Base-by-base conservation (phyloP, 2,797 vertebrate species). In the Toxotes lorentzi region DNA sequence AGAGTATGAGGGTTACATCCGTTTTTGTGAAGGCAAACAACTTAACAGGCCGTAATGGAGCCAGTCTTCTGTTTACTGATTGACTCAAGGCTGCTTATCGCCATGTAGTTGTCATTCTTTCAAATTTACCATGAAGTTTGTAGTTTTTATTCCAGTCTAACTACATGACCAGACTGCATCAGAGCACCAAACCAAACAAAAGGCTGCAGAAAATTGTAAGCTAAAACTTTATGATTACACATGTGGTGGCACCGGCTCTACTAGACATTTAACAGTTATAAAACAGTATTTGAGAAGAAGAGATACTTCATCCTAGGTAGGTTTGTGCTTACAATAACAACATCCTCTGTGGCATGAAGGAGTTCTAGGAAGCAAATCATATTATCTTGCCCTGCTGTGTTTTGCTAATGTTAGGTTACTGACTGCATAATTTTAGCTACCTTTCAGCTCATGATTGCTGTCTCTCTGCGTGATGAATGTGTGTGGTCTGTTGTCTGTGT, bases 391-490 rank as follows among this genome's bases (percentile, higher is more conserved):
- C 67, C 61, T 62, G 38, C 77, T 73, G 56, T 74, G 78, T 78
- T 88, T 77, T 67, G 32, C 51, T 90, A 89, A 91, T 90, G 84
- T 82, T 86, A 76, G 86, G 88, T 87, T 88, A 79, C 78, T 57
- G 79, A 80, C 84, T 70, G 73, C 79, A 86, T 92, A 73, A 83
- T 89, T 89, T 90, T 81, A 85, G 77, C 75, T 82, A 74, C 78
- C 57, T 81, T 70, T 82, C 41, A 82, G 64, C 76, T 80, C 66
- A 85, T 87, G 88, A 86, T 88, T 89, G 87, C 70, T 56, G 76
- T 75, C 75, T 91, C 56, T 59, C 62, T 56, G 50, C n/a, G 19
- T 82, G 82, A 79, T 78, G 70, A 82, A 81, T 83, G 87, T 78
- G 84, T 91, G 86, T 91, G 86, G 87, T 90, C 86, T 82, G 81